These are phyloP conservation scores for Leptinotarsa juncta DNA, from an alignment of 2,888 invertebrate genomes.

Conservation along the genomic window DNA sequence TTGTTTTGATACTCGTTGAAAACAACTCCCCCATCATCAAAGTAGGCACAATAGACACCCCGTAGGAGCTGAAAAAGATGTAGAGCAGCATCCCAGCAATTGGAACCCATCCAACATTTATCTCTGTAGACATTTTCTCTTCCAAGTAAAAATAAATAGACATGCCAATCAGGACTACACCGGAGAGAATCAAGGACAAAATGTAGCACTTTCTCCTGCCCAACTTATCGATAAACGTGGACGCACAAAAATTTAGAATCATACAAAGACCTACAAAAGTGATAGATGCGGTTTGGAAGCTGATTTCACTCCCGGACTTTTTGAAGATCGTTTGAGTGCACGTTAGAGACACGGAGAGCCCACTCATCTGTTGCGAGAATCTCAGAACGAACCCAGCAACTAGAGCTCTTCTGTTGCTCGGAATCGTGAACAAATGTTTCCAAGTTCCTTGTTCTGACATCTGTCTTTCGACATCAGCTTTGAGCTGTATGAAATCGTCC, in stretches of 20 bases:
- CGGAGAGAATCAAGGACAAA: constrained; percentile 51
- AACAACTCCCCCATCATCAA: constrained; percentile 55
- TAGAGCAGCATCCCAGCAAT: constrained; percentile 54
- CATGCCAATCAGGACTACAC: constrained; percentile 48
- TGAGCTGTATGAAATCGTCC: constrained; percentile 49
- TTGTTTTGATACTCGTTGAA: constrained; percentile 53
- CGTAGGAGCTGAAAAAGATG: constrained; percentile 50
- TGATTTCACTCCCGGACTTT: constrained; percentile 57
- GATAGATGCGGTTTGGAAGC: constrained; percentile 55
- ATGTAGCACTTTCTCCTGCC: constrained; percentile 55
- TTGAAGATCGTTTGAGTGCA: constrained; percentile 59
- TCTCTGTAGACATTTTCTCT: not conserved
- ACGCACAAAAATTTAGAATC: constrained; percentile 42
- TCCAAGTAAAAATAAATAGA: constrained; percentile 53
- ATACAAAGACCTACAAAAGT: constrained; percentile 49
- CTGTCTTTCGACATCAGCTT: constrained; percentile 55
- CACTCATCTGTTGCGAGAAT: constrained; percentile 57
- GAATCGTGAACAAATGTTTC: constrained; percentile 55
- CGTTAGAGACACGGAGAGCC: constrained; percentile 53
- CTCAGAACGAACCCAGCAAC: constrained; percentile 54
- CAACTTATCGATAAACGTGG: constrained; percentile 53
- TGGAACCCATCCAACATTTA: constrained; percentile 50
- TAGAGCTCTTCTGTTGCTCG: constrained; percentile 56
- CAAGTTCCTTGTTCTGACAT: constrained; percentile 58
- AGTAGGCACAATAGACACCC: constrained; percentile 55